A percentile compares a stretch with the other conserved stretches of the same genome.
phyloP scores from a whole-genome alignment of 2,113 vertebrate genomes.

The Myxocyprinus asiaticus region DNA sequence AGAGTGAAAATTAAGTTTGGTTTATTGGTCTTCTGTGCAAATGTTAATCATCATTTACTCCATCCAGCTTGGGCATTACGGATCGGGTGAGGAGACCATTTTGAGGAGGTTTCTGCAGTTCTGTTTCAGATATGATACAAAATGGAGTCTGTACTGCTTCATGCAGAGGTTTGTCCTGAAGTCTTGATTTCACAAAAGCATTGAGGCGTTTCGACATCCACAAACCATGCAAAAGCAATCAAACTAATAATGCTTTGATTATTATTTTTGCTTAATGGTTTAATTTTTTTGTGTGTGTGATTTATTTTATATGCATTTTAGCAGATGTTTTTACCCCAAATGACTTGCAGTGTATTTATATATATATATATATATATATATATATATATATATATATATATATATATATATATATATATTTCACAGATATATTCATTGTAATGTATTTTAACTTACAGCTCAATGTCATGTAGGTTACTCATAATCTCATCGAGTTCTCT shows the following conservation, averaged over 20 bases:
- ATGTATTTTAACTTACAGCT: neutral
- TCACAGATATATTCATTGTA: neutral
- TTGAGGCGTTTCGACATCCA: too few relatives aligned
- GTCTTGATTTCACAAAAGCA: too few relatives aligned
- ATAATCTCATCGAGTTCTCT: neutral
- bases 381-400: neutral
- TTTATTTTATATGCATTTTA: too few relatives aligned
- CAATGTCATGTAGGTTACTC: slow-evolving; percentile 17
- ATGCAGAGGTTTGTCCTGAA: neutral
- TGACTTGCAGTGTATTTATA: neutral
- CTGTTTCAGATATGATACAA: slow-evolving; percentile 26
- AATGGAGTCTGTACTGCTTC: slow-evolving; percentile 36
- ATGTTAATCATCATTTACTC: slow-evolving; percentile 50
- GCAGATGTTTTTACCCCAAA: too few relatives aligned
- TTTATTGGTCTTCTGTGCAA: slow-evolving; percentile 18
- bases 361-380: too few relatives aligned
- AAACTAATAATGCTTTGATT: too few relatives aligned
- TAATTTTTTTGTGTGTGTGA: neutral
- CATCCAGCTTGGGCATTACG: slow-evolving; percentile 1
- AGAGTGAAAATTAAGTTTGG: slow-evolving; percentile 40
- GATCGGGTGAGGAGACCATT: slow-evolving; percentile 46
- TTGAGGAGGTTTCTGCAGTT: slow-evolving; percentile 36
- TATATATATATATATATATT: neutral
- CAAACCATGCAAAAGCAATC: too few relatives aligned
- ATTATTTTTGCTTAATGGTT: neutral